A percentile compares a stretch with the other conserved stretches of the same genome.
Conservation (phyloP, 2,797 vertebrate genomes). For the Oryzias sinensis region DNA sequence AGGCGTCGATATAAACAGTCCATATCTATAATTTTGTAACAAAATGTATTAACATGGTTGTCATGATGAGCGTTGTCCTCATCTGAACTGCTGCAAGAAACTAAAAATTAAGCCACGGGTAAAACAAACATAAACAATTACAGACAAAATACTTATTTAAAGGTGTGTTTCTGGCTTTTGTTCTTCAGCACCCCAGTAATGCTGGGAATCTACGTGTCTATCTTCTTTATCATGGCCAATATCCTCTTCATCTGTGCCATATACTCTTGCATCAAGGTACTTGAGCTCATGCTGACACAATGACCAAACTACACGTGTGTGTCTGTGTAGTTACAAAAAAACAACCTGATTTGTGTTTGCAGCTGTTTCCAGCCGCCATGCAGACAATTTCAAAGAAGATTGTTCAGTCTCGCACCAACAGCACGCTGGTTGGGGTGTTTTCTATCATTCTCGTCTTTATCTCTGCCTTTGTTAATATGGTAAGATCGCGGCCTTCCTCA, state of each 20-base stretch:
- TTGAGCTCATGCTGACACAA: conserved; percentile 11
- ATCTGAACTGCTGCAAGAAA: no score
- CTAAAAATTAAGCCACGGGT: no score
- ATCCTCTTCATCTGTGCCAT: conserved; percentile 90
- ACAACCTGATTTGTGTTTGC: background rate
- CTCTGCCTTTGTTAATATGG: conserved; percentile 91
- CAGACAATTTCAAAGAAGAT: conserved; percentile 88
- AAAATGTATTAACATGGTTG: no score
- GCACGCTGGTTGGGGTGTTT: conserved; percentile 88
- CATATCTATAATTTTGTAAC: no score
- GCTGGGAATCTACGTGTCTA: conserved; percentile 86
- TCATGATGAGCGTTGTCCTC: no score
- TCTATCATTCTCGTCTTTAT: conserved; percentile 90
- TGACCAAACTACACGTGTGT: background rate
- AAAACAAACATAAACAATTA: background rate
- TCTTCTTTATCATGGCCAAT: conserved; percentile 86
- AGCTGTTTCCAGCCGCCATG: conserved; percentile 87
- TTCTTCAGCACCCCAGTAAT: conserved; percentile 85
- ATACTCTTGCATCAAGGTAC: conserved; percentile 89
- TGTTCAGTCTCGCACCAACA: conserved; percentile 88
- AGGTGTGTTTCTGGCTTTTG: conserved; percentile 8
- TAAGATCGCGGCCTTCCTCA: conserved; percentile 43
- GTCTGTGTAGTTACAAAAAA: background rate
- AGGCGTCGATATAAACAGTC: no score
- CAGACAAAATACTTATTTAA: background rate